These are phyloP conservation scores for Bimastos eiseni DNA, from an alignment of 2,888 invertebrate genomes.

Conservation along the genomic window DNA sequence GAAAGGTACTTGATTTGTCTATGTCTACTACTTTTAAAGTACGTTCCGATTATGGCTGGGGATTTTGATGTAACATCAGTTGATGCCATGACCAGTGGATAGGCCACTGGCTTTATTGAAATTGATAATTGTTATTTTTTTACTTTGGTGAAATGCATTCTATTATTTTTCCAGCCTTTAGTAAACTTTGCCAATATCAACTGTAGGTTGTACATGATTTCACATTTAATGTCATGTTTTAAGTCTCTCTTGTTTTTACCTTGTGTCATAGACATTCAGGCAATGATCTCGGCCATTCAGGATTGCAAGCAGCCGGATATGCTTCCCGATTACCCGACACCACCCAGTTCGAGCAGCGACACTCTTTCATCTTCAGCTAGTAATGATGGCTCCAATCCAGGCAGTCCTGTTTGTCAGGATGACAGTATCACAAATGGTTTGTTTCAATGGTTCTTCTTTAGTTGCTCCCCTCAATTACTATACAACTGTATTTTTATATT, in stretches of 20 bases:
- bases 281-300: conserved; percentile 14
- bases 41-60: not conserved
- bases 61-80: not conserved
- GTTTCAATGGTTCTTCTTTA: not conserved
- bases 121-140: not conserved
- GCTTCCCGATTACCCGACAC: conserved; percentile 21
- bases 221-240: not conserved
- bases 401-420: conserved; percentile 22
- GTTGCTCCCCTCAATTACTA: not conserved
- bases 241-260: not conserved
- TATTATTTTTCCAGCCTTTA: not conserved
- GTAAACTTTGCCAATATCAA: not conserved
- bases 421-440: conserved; percentile 24
- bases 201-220: not conserved
- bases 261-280: not conserved
- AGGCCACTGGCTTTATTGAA: not conserved
- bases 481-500: no score
- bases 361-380: conserved; percentile 9
- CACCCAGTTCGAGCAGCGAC: conserved; percentile 28
- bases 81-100: not conserved
- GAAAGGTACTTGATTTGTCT: not conserved
- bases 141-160: not conserved
- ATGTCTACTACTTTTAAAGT: not conserved
- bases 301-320: conserved; percentile 2
- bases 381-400: conserved; percentile 27